These are phyloP conservation scores for Rhegmatorhina hoffmannsi DNA, from an alignment of 2,113 vertebrate genomes.

Conservation along the genomic window DNA sequence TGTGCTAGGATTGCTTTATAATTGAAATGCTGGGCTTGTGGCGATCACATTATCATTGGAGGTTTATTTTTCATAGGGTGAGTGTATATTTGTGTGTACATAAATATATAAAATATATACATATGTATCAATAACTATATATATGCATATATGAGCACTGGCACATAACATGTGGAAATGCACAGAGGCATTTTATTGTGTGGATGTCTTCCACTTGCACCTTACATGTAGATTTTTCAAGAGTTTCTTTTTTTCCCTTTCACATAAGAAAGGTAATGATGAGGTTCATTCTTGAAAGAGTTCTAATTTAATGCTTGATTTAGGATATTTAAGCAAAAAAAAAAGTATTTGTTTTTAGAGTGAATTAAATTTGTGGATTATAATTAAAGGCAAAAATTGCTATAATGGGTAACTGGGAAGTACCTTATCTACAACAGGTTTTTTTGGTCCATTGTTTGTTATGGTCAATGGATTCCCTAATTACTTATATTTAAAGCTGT, in stretches of 20 bases:
- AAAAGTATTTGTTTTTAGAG: background rate
- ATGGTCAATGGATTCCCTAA: constrained; percentile 33
- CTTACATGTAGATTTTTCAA: background rate
- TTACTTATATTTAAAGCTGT: constrained; percentile 37
- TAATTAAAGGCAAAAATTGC: constrained; percentile 15
- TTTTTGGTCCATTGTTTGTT: constrained; percentile 33
- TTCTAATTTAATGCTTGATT: constrained; percentile 53
- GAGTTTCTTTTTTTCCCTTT: background rate
- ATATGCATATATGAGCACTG: background rate
- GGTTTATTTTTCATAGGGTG: background rate
- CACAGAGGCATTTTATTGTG: background rate
- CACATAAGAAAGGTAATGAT: background rate
- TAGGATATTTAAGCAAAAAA: constrained; percentile 18
- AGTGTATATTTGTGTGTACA: background rate
- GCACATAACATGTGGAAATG: background rate
- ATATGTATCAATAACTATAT: background rate
- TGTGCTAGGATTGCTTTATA: constrained; percentile 50
- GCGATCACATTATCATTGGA: background rate
- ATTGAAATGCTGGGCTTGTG: constrained; percentile 56
- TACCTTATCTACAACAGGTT: background rate
- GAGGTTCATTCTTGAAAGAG: constrained; percentile 10
- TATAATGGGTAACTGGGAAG: background rate
- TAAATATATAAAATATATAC: background rate
- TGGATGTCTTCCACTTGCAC: background rate
- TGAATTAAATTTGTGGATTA: constrained; percentile 10